Evolutionary conservation across 2,888 invertebrate species (phyloP).

Genomic region (Caradrina kadenii): DNA sequence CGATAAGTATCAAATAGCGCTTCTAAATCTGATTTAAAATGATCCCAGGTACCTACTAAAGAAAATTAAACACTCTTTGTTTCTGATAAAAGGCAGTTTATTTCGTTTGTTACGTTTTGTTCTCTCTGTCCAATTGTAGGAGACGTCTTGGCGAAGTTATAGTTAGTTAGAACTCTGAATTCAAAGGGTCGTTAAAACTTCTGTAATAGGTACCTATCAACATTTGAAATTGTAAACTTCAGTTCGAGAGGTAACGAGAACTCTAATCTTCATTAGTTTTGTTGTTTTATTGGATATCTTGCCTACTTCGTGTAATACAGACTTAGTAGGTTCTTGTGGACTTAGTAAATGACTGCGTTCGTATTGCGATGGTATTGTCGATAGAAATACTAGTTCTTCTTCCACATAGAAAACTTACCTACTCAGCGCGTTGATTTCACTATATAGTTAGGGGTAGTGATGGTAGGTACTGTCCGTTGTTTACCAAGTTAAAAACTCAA

Average conservation of each 20-base stretch:
- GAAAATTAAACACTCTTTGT: conserved; percentile 8
- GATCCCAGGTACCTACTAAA: not conserved
- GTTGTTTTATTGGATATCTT: conserved; percentile 26
- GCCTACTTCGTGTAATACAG: not conserved
- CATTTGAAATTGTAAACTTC: conserved; percentile 18
- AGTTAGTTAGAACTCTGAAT: conserved; percentile 16
- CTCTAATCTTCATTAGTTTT: conserved; percentile 30
- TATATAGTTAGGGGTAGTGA: no score
- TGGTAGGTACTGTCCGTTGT: no score
- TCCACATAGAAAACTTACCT: no score
- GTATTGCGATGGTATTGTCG: no score
- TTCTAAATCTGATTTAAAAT: conserved; percentile 10
- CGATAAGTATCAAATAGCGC: not conserved
- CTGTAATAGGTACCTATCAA: conserved; percentile 4
- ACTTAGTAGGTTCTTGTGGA: not conserved
- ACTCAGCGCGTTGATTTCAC: no score
- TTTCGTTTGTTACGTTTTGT: conserved; percentile 2
- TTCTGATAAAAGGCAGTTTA: conserved; percentile 22
- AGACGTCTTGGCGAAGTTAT: conserved; percentile 15
- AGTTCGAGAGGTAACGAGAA: conserved; percentile 31
- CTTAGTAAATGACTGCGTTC: no score
- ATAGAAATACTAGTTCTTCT: no score
- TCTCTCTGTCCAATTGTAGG: conserved; percentile 22
- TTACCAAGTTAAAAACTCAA: no score
- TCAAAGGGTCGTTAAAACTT: conserved; percentile 42